Evolutionary conservation across 2,113 vertebrate species (phyloP).

Genomic region (Hemibates koningsi): DNA sequence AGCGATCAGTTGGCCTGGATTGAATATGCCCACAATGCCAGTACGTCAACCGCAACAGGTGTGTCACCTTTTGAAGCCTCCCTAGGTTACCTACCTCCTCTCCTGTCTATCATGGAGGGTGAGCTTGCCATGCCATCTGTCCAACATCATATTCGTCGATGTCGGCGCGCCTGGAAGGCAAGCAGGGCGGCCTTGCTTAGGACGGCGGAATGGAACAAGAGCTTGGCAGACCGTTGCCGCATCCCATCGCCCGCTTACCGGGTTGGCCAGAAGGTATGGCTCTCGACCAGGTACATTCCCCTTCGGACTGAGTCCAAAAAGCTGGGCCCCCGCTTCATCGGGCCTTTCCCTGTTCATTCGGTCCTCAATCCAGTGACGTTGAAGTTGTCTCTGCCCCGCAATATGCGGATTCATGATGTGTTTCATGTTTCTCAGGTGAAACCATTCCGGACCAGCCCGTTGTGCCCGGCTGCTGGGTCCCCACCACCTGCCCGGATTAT

Average conservation of each 20-base stretch:
- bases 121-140: no score
- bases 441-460: not conserved
- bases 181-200: rapidly evolving
- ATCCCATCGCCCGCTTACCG: rapidly evolving
- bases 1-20: not conserved
- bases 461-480: not conserved
- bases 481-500: not conserved
- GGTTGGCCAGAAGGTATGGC: not conserved
- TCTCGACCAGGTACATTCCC: not conserved
- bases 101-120: no score
- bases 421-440: not conserved
- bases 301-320: not conserved
- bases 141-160: no score
- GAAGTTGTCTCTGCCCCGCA: rapidly evolving
- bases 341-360: rapidly evolving
- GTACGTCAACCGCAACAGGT: rapidly evolving
- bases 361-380: rapidly evolving
- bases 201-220: rapidly evolving
- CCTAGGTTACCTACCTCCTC: rapidly evolving
- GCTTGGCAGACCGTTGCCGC: rapidly evolving
- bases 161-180: no score
- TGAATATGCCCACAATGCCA: not conserved
- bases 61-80: no score
- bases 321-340: rapidly evolving
- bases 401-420: not conserved